Evolutionary conservation across 2,113 vertebrate genomes (phyloP).

Genomic region (Coreoperca whiteheadi): DNA sequence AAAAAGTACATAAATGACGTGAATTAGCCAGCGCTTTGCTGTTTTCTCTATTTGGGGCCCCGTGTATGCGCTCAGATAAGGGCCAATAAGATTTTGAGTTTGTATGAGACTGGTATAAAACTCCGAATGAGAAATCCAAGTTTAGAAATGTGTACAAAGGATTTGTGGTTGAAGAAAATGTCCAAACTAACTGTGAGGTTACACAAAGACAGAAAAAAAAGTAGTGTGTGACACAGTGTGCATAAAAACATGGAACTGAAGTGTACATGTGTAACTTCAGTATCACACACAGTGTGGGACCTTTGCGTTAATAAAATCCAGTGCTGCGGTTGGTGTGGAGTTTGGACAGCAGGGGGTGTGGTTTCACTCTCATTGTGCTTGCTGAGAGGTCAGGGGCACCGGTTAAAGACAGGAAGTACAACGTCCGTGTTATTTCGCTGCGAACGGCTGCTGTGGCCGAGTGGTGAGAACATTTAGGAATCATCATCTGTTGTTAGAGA

Average conservation of each 20-base stretch:
- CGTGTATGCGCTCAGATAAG: not conserved
- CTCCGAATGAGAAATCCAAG: no score
- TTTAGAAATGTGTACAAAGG: no score
- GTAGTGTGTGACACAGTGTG: no score
- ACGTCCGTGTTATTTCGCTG: not conserved
- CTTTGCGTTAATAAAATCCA: no score
- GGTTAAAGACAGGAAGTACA: not conserved
- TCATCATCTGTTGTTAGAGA: no score
- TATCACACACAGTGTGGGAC: not conserved
- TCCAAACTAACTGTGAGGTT: not conserved
- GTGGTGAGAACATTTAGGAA: no score
- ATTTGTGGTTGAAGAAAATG: not conserved
- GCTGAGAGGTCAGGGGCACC: not conserved
- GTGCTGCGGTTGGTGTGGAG: not conserved
- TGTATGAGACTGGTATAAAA: not conserved
- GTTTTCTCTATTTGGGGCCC: not conserved
- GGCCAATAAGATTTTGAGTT: not conserved
- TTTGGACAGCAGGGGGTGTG: no score
- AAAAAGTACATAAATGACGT: no score
- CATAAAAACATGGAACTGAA: no score
- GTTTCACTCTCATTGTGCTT: no score
- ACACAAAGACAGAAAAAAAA: not conserved
- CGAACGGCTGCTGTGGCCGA: not conserved
- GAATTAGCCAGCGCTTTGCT: no score
- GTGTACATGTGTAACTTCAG: no score